Evolutionary conservation across 1,140 invertebrate species (phyloP).

Genomic region (Rhyacophila brunnea): DNA sequence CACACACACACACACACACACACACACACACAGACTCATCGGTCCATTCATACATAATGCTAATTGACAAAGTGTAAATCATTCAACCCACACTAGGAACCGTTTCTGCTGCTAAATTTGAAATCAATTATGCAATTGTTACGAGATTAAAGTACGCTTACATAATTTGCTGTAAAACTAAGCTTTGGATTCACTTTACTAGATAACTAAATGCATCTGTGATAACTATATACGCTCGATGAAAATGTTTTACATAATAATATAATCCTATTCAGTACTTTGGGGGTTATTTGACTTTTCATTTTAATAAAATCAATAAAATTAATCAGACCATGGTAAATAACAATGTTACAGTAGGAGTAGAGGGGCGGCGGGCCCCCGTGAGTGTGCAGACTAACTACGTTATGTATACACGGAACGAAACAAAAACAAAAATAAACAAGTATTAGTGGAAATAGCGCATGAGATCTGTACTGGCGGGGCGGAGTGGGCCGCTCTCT

Average conservation of each 20-base stretch:
- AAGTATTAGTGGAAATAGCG: slow-evolving; percentile 53
- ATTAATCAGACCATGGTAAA: slow-evolving; percentile 36
- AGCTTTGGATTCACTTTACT: slow-evolving; percentile 55
- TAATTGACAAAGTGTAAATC: slow-evolving; percentile 57
- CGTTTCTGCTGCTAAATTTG: slow-evolving; percentile 56
- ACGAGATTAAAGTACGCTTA: slow-evolving; percentile 36
- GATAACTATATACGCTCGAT: slow-evolving; percentile 32
- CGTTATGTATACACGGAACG: slow-evolving; percentile 30
- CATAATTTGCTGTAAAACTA: slow-evolving; percentile 46
- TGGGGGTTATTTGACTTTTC: slow-evolving; percentile 39
- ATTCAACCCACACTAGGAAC: slow-evolving; percentile 56
- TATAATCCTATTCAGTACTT: slow-evolving; percentile 52
- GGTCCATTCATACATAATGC: slow-evolving; percentile 36
- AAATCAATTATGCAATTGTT: slow-evolving; percentile 47
- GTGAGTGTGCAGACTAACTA: slow-evolving; percentile 30
- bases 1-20: not conserved
- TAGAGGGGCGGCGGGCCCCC: slow-evolving; percentile 22
- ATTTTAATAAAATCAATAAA: slow-evolving; percentile 33
- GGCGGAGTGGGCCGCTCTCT: slow-evolving; percentile 46
- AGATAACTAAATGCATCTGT: slow-evolving; percentile 55
- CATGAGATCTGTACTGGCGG: slow-evolving; percentile 44
- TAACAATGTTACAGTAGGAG: slow-evolving; percentile 33
- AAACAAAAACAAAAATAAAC: slow-evolving; percentile 52
- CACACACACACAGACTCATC: not conserved
- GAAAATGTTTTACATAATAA: slow-evolving; percentile 30